Percentiles rank a stretch among this genome's conserved stretches.
These are phyloP conservation scores for Sphyrna mokarran DNA, from an alignment of 2,113 vertebrate genomes.

Conservation along the genomic window DNA sequence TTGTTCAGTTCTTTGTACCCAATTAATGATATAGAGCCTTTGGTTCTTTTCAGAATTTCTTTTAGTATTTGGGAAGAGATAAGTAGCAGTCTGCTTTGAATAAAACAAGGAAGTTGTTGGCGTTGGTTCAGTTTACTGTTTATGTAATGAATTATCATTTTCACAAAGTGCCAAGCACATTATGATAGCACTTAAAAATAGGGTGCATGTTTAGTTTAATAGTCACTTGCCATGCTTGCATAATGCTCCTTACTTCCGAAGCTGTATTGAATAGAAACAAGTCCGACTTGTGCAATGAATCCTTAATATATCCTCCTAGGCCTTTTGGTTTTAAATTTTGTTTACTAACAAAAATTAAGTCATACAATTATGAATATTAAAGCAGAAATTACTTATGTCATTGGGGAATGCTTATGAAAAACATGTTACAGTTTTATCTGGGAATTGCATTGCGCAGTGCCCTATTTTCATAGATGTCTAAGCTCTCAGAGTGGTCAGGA, in stretches of 20 bases:
- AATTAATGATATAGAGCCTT: neutral
- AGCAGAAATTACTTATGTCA: neutral
- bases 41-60: neutral
- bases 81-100: neutral
- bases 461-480: neutral
- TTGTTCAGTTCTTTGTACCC: neutral
- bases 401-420: neutral
- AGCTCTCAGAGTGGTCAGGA: neutral
- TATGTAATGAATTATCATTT: neutral
- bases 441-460: neutral
- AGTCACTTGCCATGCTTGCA: neutral
- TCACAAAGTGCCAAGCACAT: neutral
- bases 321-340: neutral
- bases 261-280: neutral
- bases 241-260: neutral
- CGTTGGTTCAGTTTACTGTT: neutral
- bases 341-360: neutral
- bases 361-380: neutral
- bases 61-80: neutral
- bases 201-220: neutral
- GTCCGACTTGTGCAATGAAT: neutral
- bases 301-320: neutral
- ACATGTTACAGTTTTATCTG: neutral
- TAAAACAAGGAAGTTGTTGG: constrained; percentile 1
- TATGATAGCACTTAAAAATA: neutral